Evolutionary conservation across 2,113 vertebrate genomes (phyloP).

Genomic region (Amblyornis subalaris): DNA sequence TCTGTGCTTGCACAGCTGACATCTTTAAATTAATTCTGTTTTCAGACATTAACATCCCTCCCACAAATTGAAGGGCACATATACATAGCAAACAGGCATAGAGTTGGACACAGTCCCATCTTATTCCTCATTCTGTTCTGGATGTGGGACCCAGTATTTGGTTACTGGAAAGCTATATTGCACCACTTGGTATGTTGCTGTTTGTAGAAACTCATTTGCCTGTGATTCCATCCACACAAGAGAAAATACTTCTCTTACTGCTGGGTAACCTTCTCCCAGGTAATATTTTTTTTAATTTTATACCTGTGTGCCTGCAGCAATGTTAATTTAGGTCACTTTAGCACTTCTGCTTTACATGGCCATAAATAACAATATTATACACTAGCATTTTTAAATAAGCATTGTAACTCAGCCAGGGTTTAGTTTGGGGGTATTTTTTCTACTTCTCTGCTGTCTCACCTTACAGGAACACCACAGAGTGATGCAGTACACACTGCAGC

Average conservation of each 20-base stretch:
- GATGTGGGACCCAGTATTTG: neutral
- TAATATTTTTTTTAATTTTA: neutral
- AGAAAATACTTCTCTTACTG: neutral
- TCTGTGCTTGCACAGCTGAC: neutral
- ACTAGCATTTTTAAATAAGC: neutral
- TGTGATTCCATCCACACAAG: neutral
- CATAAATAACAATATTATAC: neutral
- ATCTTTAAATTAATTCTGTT: neutral
- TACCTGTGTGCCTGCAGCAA: neutral
- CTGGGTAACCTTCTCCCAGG: neutral
- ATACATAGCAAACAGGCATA: neutral
- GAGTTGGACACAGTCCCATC: neutral
- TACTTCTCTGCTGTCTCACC: neutral
- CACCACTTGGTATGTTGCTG: neutral
- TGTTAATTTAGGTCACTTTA: neutral
- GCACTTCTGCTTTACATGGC: neutral
- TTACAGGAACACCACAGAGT: neutral
- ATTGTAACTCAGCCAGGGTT: neutral
- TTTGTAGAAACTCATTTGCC: neutral
- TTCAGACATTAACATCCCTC: neutral
- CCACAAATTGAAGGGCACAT: neutral
- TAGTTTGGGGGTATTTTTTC: neutral
- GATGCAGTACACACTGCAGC: neutral
- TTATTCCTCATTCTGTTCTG: neutral
- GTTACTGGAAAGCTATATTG: neutral